Evolutionary conservation across 1,140 invertebrate genomes (phyloP).

Genomic region (Neodiprion fabricii): DNA sequence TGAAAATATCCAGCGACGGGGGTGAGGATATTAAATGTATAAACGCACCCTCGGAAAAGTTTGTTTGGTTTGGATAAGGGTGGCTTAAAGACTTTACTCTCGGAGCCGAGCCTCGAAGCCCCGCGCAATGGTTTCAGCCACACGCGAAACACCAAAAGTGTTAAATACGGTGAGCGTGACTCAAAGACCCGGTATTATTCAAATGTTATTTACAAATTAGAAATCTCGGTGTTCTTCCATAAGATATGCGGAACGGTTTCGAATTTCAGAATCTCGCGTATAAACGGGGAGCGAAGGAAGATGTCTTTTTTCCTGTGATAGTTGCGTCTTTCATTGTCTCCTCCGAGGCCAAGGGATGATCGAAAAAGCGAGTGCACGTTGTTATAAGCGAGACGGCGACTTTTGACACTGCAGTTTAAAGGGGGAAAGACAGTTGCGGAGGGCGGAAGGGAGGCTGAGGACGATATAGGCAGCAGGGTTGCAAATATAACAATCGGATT

Average conservation of each 20-base stretch:
- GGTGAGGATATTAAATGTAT: constrained; percentile 3
- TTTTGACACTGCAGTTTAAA: too few species aligned
- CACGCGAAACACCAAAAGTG: neutral
- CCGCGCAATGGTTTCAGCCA: neutral
- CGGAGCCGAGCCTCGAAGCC: neutral
- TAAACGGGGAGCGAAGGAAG: neutral
- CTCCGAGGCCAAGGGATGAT: neutral
- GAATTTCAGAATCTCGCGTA: neutral
- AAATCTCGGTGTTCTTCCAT: too few species aligned
- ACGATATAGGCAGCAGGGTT: too few species aligned
- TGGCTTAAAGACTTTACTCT: neutral
- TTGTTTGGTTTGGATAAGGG: constrained; percentile 3
- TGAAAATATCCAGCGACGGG: neutral
- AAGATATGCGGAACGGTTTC: too few species aligned
- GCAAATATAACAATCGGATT: neutral
- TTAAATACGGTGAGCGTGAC: too few species aligned
- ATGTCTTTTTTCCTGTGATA: neutral
- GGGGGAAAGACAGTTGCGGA: too few species aligned
- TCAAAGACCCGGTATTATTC: too few species aligned
- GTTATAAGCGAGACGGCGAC: too few species aligned
- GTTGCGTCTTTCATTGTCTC: neutral
- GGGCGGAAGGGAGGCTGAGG: too few species aligned
- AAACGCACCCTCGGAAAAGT: neutral
- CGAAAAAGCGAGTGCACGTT: too few species aligned
- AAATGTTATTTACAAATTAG: too few species aligned